A percentile compares a stretch with the other conserved stretches of the same genome.
phyloP scores from a whole-genome alignment of 2,113 vertebrate species.

The Actinemys pallida region DNA sequence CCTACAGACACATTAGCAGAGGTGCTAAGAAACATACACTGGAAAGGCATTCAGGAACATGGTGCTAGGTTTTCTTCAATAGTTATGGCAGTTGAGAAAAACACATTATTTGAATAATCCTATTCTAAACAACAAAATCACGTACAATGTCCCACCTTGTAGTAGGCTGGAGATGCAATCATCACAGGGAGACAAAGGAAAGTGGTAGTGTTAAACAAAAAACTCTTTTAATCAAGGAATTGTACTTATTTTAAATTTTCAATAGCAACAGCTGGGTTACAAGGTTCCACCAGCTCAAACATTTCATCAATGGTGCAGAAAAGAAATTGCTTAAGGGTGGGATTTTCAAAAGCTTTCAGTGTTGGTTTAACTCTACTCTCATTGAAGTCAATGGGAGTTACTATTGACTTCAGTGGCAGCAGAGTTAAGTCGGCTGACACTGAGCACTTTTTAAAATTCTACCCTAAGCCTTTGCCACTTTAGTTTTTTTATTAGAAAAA shows the following conservation, averaged over 20 bases:
- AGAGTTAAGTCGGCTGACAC: not conserved
- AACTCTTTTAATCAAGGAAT: slow-evolving; percentile 42
- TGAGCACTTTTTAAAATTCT: not conserved
- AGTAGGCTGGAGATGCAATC: not conserved
- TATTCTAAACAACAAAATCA: slow-evolving; percentile 18
- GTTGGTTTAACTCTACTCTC: slow-evolving; percentile 30
- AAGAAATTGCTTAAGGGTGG: slow-evolving; percentile 44
- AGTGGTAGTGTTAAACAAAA: slow-evolving; percentile 28
- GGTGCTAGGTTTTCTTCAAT: not conserved
- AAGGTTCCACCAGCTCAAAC: slow-evolving; percentile 25
- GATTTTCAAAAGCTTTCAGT: slow-evolving; percentile 33
- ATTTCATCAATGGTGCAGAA: slow-evolving; percentile 48
- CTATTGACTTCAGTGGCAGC: not conserved
- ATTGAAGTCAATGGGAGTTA: not conserved
- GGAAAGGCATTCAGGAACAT: slow-evolving; percentile 18
- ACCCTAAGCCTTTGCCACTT: slow-evolving; percentile 39
- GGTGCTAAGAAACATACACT: slow-evolving; percentile 10
- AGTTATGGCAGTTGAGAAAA: slow-evolving; percentile 29
- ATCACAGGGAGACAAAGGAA: slow-evolving; percentile 32
- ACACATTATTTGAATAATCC: slow-evolving; percentile 1
- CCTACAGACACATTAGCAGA: not conserved
- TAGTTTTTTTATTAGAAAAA: not conserved
- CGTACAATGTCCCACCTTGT: not conserved
- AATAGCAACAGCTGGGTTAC: slow-evolving; percentile 48
- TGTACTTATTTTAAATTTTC: slow-evolving; percentile 44